Conservation (phyloP, 2,797 vertebrate species). For the Pyrocephalus nanus region DNA sequence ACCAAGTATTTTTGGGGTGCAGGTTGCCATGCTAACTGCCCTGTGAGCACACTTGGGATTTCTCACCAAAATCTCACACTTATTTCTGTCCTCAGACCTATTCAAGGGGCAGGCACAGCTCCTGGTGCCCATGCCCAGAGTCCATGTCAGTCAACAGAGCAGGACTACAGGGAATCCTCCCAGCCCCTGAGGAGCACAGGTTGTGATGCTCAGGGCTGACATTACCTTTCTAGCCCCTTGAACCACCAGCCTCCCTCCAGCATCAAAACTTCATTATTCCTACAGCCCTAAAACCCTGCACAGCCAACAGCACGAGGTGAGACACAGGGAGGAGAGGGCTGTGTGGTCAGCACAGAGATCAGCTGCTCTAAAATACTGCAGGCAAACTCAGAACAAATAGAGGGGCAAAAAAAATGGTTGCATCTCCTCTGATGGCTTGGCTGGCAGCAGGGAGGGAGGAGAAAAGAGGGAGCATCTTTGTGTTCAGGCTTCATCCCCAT, state of each 20-base stretch:
- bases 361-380: background rate
- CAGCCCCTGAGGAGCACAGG: background rate
- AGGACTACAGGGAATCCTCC: background rate
- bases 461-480: background rate
- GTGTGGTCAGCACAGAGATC: background rate
- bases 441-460: background rate
- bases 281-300: background rate
- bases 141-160: background rate
- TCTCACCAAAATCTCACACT: background rate
- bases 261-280: background rate
- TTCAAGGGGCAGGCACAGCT: background rate
- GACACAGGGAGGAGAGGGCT: background rate
- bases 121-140: background rate
- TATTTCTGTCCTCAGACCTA: background rate
- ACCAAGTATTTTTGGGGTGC: background rate
- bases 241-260: background rate
- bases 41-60: background rate
- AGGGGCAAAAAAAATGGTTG: background rate
- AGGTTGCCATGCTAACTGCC: background rate
- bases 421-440: background rate
- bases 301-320: background rate
- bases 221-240: background rate
- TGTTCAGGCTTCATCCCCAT: background rate
- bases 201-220: background rate
- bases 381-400: background rate